Percentiles rank a stretch among this genome's conserved stretches.
phyloP scores from a whole-genome alignment of 2,113 vertebrate species.

The Oreochromis niloticus region DNA sequence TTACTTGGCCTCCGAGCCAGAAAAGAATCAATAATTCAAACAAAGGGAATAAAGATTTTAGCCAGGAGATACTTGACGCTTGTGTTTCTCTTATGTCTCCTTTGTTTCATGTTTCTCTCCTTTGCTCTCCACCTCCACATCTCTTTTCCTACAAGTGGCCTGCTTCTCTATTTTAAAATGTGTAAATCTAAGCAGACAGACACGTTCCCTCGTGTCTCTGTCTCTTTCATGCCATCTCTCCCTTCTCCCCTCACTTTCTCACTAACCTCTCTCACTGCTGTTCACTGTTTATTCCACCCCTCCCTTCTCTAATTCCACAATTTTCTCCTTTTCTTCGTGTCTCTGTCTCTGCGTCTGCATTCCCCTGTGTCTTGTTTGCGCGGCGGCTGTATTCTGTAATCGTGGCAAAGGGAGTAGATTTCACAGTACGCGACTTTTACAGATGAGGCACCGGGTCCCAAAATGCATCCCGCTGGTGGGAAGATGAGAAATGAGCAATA shows the following conservation, averaged over 20 bases:
- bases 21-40: neutral
- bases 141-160: neutral
- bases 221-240: neutral
- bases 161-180: neutral
- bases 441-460: slow-evolving; percentile 14
- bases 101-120: neutral
- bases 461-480: neutral
- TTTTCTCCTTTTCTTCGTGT: neutral
- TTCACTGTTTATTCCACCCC: neutral
- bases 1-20: neutral
- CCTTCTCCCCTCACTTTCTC: neutral
- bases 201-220: neutral
- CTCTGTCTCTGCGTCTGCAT: neutral
- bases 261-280: neutral
- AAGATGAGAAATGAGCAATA: neutral
- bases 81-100: neutral
- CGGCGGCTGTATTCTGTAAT: slow-evolving; percentile 26
- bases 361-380: slow-evolving; percentile 47
- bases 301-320: neutral
- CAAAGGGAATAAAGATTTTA: neutral
- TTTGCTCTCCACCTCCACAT: neutral
- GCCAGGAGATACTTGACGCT: neutral
- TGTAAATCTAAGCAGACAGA: neutral
- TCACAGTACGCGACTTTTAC: slow-evolving; percentile 17
- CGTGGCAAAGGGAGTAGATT: slow-evolving; percentile 16